Base-by-base conservation (phyloP, 1,140 invertebrate genomes). In the Uloborus diversus region DNA sequence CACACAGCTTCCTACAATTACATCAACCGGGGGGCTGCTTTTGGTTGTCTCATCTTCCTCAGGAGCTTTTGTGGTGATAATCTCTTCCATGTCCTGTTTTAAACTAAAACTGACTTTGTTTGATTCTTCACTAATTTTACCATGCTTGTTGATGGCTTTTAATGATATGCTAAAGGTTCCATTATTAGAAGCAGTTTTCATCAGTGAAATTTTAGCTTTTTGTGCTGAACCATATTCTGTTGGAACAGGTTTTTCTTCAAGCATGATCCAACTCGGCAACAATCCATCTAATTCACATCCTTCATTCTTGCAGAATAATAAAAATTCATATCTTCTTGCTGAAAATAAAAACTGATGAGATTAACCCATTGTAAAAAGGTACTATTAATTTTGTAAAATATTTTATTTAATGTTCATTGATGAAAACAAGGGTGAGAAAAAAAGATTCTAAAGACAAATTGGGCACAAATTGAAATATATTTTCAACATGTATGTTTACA, bases 301-400 rank as follows among this genome's bases (percentile, higher is more conserved):
- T 28, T 57, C 32, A 3, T 28, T 28, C 28, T 65, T 28, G 28
- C 61, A 65, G 47, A 65, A 76, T 28, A 65, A 5, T 14, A n/a
- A 27, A 17, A 76, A 53, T 56, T 65, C 61, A 17, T 76, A 76
- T 20, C 25, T 51, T 25, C 61, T 37, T 3, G 49, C 73, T 76
- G 73, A 65, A 76, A 76, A 65, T 65, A 76, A 76, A 76, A 66
- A 49, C 23, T 4, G 23, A 17, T 14, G 23, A 42, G 23, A 59
- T 20, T 59, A 61, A 35, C 11, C 7, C 27, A 23, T 5, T 28
- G 17, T 28, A 4, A 65, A 27, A 68, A 32, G 14, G 33, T 51
- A 3, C 9, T n/a, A n/a, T n/a, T n/a, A n/a, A n/a, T n/a, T n/a
- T n/a, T n/a, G n/a, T n/a, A n/a, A n/a, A n/a, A n/a, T n/a, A n/a